Conservation (phyloP, 2,113 vertebrate genomes). For the Toxotes chatareus region DNA sequence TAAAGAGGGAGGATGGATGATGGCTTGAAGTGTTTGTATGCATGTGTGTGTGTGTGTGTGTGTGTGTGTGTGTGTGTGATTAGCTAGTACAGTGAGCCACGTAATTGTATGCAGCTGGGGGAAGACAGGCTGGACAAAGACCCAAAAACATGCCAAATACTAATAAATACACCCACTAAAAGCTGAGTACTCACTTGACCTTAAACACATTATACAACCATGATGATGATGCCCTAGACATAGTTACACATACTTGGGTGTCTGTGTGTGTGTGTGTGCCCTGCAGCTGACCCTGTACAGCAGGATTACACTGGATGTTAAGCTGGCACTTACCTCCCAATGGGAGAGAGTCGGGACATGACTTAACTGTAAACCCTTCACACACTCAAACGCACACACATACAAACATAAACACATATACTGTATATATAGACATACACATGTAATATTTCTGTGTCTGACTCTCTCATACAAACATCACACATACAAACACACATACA, state of each 20-base stretch:
- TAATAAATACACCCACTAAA: conserved; percentile 16
- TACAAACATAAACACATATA: neutral
- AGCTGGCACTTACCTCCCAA: conserved; percentile 44
- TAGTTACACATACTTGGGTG: conserved; percentile 13
- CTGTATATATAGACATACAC: neutral
- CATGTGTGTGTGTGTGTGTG: conserved; percentile 21
- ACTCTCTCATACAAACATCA: neutral
- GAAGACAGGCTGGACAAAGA: neutral
- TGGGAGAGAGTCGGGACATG: conserved; percentile 39
- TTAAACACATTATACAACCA: conserved; percentile 52
- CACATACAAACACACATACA: conserved; percentile 23
- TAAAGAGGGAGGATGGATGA: neutral
- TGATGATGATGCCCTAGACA: conserved; percentile 14
- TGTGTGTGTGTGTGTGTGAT: conserved; percentile 32
- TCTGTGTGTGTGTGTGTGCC: conserved; percentile 17
- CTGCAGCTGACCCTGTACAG: conserved; percentile 46
- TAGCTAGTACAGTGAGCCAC: conserved; percentile 15
- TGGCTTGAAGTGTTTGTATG: neutral
- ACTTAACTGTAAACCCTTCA: conserved; percentile 31
- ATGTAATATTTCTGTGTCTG: conserved; percentile 8
- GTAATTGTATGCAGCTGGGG: conserved; percentile 32
- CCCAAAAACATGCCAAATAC: conserved; percentile 15
- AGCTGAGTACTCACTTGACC: conserved; percentile 26
- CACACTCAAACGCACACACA: neutral
- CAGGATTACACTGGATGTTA: conserved; percentile 55